Conservation (phyloP, 2,888 invertebrate species). For the Drosophila subquinaria region DNA sequence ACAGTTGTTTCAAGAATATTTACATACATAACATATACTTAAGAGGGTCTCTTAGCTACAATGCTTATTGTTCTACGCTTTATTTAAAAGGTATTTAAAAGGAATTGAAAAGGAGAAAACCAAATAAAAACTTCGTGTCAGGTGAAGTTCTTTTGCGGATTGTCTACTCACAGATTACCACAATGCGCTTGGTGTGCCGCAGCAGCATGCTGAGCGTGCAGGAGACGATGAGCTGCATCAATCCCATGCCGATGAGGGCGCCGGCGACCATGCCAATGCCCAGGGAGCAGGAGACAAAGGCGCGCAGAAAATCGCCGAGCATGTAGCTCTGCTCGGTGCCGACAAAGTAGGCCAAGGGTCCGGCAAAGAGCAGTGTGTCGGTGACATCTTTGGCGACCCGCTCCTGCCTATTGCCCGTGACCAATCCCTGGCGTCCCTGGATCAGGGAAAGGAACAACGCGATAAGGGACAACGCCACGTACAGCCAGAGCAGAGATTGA, state of each 20-base stretch:
- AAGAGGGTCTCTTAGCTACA: too few species aligned
- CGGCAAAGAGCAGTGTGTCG: slow-evolving; percentile 88
- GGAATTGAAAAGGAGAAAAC: too few species aligned
- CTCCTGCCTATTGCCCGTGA: slow-evolving; percentile 86
- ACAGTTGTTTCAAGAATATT: too few species aligned
- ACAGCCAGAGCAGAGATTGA: slow-evolving; percentile 80
- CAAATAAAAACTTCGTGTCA: background rate
- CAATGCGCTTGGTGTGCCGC: slow-evolving; percentile 90
- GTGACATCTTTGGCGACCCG: slow-evolving; percentile 86
- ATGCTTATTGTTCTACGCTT: too few species aligned
- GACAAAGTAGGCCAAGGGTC: slow-evolving; percentile 92
- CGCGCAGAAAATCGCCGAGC: slow-evolving; percentile 93
- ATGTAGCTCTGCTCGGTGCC: slow-evolving; percentile 94
- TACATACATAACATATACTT: too few species aligned
- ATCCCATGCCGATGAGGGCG: slow-evolving; percentile 90
- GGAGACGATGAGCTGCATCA: slow-evolving; percentile 91
- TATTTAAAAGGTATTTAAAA: too few species aligned
- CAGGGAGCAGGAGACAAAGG: slow-evolving; percentile 93
- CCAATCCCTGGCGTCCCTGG: slow-evolving; percentile 83
- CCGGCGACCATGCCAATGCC: slow-evolving; percentile 91
- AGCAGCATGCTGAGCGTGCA: slow-evolving; percentile 93
- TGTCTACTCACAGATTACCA: slow-evolving; percentile 89
- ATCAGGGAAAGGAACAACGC: slow-evolving; percentile 85
- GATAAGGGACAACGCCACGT: slow-evolving; percentile 85
- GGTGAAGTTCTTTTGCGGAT: background rate